These are phyloP conservation scores for Drosophila recens DNA, from an alignment of 2,888 invertebrate species.

Conservation along the genomic window DNA sequence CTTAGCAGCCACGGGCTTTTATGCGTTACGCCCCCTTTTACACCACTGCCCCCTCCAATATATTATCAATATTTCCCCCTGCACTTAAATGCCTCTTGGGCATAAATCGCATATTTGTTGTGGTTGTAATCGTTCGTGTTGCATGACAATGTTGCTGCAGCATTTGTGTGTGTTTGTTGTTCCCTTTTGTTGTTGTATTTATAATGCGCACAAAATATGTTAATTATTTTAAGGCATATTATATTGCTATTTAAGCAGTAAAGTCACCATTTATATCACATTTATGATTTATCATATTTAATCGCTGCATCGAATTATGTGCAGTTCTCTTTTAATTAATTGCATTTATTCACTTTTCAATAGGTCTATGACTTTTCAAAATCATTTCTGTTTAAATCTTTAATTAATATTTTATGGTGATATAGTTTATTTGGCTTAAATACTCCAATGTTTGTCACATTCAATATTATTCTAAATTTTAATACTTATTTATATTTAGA, in stretches of 20 bases:
- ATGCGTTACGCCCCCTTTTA: conserved; percentile 1
- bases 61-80: background rate
- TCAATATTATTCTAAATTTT: background rate
- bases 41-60: background rate
- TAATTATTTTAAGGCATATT: conserved; percentile 23
- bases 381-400: no score
- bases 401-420: no score
- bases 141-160: conserved; percentile 13
- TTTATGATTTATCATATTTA: conserved; percentile 18
- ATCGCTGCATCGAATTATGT: conserved; percentile 6
- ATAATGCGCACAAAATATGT: conserved; percentile 42
- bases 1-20: conserved; percentile 56
- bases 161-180: conserved; percentile 10
- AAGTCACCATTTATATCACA: conserved; percentile 22
- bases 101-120: conserved; percentile 32
- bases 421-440: no score
- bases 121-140: conserved; percentile 21
- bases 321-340: conserved; percentile 10
- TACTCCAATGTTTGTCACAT: no score
- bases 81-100: background rate
- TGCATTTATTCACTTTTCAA: background rate
- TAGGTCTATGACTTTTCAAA: background rate
- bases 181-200: conserved; percentile 26
- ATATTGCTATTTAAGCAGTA: conserved; percentile 14
- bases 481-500: background rate